A percentile compares a stretch with the other conserved stretches of the same genome.
These are phyloP conservation scores for Conopomorpha cramerella DNA, from an alignment of 1,140 invertebrate genomes.

Conservation along the genomic window DNA sequence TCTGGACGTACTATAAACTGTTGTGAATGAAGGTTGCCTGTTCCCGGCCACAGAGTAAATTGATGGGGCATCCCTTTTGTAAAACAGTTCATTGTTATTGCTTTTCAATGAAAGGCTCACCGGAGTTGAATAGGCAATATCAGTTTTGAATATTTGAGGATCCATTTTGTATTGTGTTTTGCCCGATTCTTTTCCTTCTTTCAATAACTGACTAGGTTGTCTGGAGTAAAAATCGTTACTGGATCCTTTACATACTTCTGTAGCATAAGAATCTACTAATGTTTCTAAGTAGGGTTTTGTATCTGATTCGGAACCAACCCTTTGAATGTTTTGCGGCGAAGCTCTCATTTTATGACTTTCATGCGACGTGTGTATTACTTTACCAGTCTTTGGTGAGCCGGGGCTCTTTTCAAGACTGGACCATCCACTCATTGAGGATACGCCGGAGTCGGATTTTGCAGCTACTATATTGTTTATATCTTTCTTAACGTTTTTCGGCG, in stretches of 20 bases:
- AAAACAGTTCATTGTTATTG: slow-evolving; percentile 66
- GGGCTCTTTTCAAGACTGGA: slow-evolving; percentile 84
- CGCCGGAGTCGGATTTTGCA: slow-evolving; percentile 80
- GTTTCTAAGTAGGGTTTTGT: slow-evolving; percentile 50
- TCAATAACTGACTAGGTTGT: slow-evolving; percentile 17
- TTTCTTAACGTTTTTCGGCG: slow-evolving; percentile 73
- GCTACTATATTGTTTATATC: slow-evolving; percentile 67
- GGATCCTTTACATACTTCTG: slow-evolving; percentile 19
- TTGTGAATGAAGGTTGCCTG: slow-evolving; percentile 69
- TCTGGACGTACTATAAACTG: slow-evolving; percentile 70
- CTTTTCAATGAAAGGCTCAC: too few relatives aligned
- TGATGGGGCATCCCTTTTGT: slow-evolving; percentile 67
- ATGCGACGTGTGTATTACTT: slow-evolving; percentile 29
- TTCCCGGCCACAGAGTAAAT: slow-evolving; percentile 78
- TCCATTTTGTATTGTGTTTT: too few relatives aligned
- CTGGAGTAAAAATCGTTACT: slow-evolving; percentile 27
- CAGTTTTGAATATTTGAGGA: too few relatives aligned
- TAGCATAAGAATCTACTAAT: slow-evolving; percentile 43
- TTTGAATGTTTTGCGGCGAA: slow-evolving; percentile 26
- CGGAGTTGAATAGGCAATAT: too few relatives aligned
- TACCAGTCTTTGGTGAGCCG: slow-evolving; percentile 66
- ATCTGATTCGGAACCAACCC: slow-evolving; percentile 32
- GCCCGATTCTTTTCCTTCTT: slow-evolving; percentile 20
- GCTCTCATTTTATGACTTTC: slow-evolving; percentile 41
- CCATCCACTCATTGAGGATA: slow-evolving; percentile 85